Evolutionary conservation across 2,888 invertebrate species (phyloP).

Genomic region (Orchesellides sinensis): DNA sequence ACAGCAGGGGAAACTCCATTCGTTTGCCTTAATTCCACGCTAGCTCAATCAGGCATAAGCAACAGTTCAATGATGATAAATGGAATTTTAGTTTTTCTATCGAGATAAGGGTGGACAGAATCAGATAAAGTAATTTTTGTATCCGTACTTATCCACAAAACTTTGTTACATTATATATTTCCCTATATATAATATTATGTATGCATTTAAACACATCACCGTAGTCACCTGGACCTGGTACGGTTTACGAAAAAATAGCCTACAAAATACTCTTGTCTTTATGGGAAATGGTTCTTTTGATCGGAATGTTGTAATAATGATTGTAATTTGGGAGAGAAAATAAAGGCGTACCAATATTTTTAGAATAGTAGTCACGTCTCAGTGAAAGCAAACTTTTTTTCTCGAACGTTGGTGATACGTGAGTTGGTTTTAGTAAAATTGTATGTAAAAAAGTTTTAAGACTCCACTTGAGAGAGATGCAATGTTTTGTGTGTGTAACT

Average conservation of each 20-base stretch:
- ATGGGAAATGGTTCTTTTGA: no score
- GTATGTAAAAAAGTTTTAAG: neutral
- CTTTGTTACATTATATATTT: no score
- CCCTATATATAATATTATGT: neutral
- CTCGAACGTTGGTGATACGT: neutral
- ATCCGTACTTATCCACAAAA: no score
- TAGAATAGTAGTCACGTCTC: no score
- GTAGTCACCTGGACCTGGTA: neutral
- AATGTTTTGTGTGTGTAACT: constrained; percentile 45
- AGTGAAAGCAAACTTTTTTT: no score
- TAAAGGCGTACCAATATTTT: no score
- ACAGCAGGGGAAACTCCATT: constrained; percentile 1
- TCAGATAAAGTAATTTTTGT: neutral
- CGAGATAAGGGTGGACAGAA: constrained; percentile 1
- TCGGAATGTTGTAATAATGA: no score
- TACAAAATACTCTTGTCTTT: no score
- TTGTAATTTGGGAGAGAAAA: no score
- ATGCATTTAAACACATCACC: neutral
- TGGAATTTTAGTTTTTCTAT: neutral
- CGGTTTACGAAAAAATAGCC: no score
- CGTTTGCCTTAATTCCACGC: neutral
- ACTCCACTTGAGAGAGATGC: neutral
- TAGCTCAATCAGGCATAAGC: constrained; percentile 29
- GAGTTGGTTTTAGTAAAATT: no score
- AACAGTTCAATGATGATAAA: constrained; percentile 20